Evolutionary conservation across 2,888 invertebrate genomes (phyloP), one percentile per base, ranked within the genome.

Genomic region (Falcaria lacertinaria): DNA sequence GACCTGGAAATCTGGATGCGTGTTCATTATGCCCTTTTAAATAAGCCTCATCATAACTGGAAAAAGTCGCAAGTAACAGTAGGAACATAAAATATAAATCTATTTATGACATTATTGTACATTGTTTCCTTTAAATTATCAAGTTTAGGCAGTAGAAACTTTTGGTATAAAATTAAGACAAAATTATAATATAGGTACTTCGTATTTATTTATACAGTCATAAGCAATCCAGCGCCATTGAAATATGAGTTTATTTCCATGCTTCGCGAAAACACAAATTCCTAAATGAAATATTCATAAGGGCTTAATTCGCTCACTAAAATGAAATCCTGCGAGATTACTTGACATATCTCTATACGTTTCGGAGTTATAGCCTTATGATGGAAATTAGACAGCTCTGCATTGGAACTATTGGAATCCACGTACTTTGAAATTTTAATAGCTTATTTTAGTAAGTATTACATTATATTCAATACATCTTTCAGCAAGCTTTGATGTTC

Each of bases 251-350:
- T 47, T 63, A 55, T 60, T 58, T 58, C 56, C 50, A 32, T 48
- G 43, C 54, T 48, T 43, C 45, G 53, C 56, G 62, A 61, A 56
- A 66, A 60, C 56, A 53, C 52, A 55, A 51, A 57, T 48, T 57
- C 59, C 53, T 47, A 48, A 47, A 72, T 72, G 61, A 68, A 74
- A 69, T 74, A 74, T 74, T 71, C 74, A 74, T 73, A 61, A 61
- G 64, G 68, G 64, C 60, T 67, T 69, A 67, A 71, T 65, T 69
- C 58, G 51, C 59, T 57, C 58, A 61, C 64, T 64, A 64, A 64
- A 73, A 72, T 64, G 66, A 61, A 68, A 65, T 66, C 71, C 68
- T 48, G 50, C 33, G 69, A 65, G 72, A 72, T 72, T 68, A 68
- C 63, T 60, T 62, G 64, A 64, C 63, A 60, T 61, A 57, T 60